These are phyloP conservation scores for Ellobius talpinus DNA, from an alignment of 2,113 vertebrate species.

Conservation along the genomic window DNA sequence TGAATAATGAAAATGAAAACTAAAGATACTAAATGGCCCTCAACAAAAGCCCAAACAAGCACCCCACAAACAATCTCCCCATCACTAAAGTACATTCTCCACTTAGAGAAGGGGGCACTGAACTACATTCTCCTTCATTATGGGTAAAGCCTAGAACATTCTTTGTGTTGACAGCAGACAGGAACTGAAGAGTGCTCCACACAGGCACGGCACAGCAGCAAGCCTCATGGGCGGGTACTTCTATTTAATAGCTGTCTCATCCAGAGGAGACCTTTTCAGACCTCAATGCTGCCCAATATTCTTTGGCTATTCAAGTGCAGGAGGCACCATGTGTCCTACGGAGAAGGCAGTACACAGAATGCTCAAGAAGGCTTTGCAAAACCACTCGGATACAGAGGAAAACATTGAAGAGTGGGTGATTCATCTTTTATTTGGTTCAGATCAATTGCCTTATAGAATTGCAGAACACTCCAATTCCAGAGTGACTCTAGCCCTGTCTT, in stretches of 20 bases:
- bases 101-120: not conserved
- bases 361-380: slow-evolving; percentile 70
- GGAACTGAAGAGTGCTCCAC: not conserved
- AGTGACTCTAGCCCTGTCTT: slow-evolving; percentile 52
- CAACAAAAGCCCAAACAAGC: not conserved
- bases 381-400: slow-evolving; percentile 57
- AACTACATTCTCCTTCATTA: not conserved
- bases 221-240: slow-evolving; percentile 14
- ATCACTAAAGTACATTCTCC: not conserved
- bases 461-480: slow-evolving; percentile 58
- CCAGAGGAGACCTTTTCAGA: slow-evolving; percentile 24
- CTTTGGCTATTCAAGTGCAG: not conserved
- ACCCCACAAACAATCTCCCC: not conserved
- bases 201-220: not conserved
- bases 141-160: not conserved
- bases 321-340: not conserved
- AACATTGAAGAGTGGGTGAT: slow-evolving; percentile 68
- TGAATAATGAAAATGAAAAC: slow-evolving; percentile 60
- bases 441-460: slow-evolving; percentile 69
- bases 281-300: not conserved
- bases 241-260: slow-evolving; percentile 35
- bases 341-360: slow-evolving; percentile 45
- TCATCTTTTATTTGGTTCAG: slow-evolving; percentile 73
- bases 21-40: slow-evolving; percentile 52
- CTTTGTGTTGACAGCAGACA: not conserved